Evolutionary conservation across 1,140 invertebrate species (phyloP).

Genomic region (Drosophila funebris): DNA sequence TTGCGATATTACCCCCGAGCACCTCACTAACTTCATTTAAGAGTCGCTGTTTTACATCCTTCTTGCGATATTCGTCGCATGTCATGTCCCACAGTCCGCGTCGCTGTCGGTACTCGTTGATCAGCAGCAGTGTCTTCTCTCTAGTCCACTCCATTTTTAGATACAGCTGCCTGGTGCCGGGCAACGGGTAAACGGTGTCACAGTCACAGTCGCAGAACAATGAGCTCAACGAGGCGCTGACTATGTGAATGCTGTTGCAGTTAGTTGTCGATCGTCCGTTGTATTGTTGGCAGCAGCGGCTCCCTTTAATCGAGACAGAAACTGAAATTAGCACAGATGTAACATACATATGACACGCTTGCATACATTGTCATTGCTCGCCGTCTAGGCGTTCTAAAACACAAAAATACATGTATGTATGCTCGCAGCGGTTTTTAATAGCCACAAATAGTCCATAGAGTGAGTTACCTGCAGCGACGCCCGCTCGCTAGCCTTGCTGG

Average conservation of each 20-base stretch:
- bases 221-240: conserved; percentile 35
- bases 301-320: conserved; percentile 35
- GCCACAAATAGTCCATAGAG: not conserved
- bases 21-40: conserved; percentile 68
- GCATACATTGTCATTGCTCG: conserved; percentile 1
- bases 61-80: conserved; percentile 82
- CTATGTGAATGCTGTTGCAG: conserved; percentile 24
- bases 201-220: conserved; percentile 42
- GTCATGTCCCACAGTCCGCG: conserved; percentile 83
- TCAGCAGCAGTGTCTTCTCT: conserved; percentile 76
- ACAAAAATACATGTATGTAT: conserved; percentile 23
- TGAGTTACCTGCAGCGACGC: conserved; percentile 24
- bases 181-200: conserved; percentile 29
- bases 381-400: no score
- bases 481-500: conserved; percentile 11
- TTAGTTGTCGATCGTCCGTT: conserved; percentile 40
- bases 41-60: conserved; percentile 77
- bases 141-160: conserved; percentile 83
- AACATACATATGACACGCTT: not conserved
- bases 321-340: conserved; percentile 39
- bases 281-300: conserved; percentile 23
- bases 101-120: conserved; percentile 73
- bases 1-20: conserved; percentile 71
- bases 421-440: conserved; percentile 32
- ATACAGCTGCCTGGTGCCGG: conserved; percentile 42